phyloP scores from a whole-genome alignment of 2,888 invertebrate genomes.

The Lissocephala sabroskyi region DNA sequence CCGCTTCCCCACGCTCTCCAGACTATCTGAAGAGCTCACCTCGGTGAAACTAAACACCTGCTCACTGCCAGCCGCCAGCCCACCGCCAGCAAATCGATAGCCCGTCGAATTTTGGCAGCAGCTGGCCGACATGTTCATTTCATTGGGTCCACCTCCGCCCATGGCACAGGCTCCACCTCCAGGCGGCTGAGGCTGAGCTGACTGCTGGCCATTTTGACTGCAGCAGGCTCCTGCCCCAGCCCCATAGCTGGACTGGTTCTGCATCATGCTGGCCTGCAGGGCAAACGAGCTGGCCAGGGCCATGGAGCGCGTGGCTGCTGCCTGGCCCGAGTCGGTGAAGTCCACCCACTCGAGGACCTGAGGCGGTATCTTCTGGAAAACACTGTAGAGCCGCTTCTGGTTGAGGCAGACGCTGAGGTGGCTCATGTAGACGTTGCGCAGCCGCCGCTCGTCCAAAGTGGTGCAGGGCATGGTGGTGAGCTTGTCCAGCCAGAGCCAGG shows the following conservation, averaged over 20 bases:
- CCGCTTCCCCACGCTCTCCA: not conserved
- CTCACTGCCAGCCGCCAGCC: not conserved
- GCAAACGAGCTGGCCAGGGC: not conserved
- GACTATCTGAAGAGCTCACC: too few species aligned
- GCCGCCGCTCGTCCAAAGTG: slow-evolving; percentile 42
- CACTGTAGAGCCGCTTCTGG: slow-evolving; percentile 39
- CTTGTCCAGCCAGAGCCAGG: slow-evolving; percentile 52
- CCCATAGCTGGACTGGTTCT: not conserved
- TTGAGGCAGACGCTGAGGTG: slow-evolving; percentile 52
- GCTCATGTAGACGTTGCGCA: slow-evolving; percentile 58
- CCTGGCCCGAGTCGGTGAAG: slow-evolving; percentile 22
- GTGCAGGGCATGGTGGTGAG: slow-evolving; percentile 40
- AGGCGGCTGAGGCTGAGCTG: not conserved
- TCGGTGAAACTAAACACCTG: too few species aligned
- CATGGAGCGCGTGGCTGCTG: not conserved
- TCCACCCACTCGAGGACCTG: slow-evolving; percentile 34
- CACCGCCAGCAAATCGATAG: slow-evolving; percentile 15
- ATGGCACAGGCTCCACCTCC: not conserved
- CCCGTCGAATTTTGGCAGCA: too few species aligned
- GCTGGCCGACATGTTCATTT: too few species aligned
- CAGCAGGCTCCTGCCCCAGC: too few species aligned
- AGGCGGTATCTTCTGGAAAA: slow-evolving; percentile 45
- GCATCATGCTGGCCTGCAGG: not conserved
- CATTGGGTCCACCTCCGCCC: not conserved
- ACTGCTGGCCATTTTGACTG: too few species aligned